Base-by-base conservation (phyloP, 2,888 invertebrate genomes). In the Anodontia alba region DNA sequence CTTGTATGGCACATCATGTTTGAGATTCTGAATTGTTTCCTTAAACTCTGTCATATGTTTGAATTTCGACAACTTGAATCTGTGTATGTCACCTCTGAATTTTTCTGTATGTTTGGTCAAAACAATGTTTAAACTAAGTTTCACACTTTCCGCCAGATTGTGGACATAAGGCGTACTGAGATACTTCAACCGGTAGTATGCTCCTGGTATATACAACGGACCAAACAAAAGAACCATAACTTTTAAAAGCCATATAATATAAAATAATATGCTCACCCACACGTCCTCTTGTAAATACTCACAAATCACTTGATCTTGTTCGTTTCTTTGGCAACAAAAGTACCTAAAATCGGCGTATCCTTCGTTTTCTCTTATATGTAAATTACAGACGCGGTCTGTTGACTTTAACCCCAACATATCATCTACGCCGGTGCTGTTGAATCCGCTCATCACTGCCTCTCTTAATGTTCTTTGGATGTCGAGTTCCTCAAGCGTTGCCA, bases 131-230 rank as follows among this genome's bases (percentile, higher is more conserved):
- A 78, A 17, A 20, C 20, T 76, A 15, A 80, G 26, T 38, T 31
- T 54, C 68, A 72, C 20, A 70, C 70, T 15, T 54, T 71, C 20
- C 57, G 73, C 20, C 10, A 67, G 31, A 33, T 51, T 73, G 36
- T 76, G 54, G 10, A 23, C 43, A 46, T 71, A 80, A 15, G 78
- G 70, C 29, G 68, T 46, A 0, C 70, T 71, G 8, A 51, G 29
- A 51, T 80, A 62, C n/a, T 79, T 81, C 29, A 80, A 80, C 7
- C 84, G 84, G 78, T 91, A 92, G 15, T 90, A 68, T 57, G 84
- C 75, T 33, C 87, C 84, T 15, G 92, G 91, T 0, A 93, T 73
- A 33, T 90, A 82, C 66, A 88, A 73, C 0, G 93, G 93, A 74
- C 90, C 88, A 72, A 88, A 90, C 42, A 93, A 80, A 20, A 93